Conservation (phyloP, 2,888 invertebrate species). For the Mesorhabditis spiculigera region DNA sequence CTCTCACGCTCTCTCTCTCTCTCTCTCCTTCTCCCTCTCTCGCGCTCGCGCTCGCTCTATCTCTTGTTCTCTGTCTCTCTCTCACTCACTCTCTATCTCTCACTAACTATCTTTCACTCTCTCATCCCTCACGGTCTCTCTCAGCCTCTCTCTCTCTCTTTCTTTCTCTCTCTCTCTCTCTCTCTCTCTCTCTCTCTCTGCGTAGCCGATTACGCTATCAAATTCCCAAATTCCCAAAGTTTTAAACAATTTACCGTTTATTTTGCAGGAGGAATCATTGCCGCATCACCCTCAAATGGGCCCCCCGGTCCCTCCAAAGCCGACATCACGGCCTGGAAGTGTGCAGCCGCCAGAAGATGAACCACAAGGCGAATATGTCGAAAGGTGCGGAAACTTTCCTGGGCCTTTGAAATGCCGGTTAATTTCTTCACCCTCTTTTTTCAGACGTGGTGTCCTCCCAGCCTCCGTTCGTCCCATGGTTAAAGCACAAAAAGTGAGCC, state of each 20-base stretch:
- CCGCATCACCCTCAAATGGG: background rate
- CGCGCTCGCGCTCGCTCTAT: too few relatives aligned
- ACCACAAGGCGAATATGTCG: background rate
- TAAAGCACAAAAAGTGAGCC: constrained; percentile 10
- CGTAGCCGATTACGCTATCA: too few relatives aligned
- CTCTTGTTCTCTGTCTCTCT: too few relatives aligned
- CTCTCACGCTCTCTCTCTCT: too few relatives aligned
- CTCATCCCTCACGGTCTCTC: too few relatives aligned
- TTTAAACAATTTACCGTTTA: background rate
- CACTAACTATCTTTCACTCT: too few relatives aligned
- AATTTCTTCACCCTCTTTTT: background rate
- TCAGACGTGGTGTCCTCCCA: constrained; percentile 35
- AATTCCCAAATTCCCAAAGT: too few relatives aligned
- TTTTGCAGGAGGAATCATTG: background rate
- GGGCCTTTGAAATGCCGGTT: background rate
- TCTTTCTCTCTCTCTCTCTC: too few relatives aligned
- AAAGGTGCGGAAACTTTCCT: background rate
- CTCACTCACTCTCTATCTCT: too few relatives aligned
- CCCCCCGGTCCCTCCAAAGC: background rate
- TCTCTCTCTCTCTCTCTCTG: too few relatives aligned
- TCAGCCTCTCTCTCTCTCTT: too few relatives aligned
- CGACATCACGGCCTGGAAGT: background rate
- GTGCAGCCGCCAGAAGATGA: background rate
- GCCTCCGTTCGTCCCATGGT: constrained; percentile 21
- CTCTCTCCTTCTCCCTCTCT: too few relatives aligned